Conservation (phyloP, 2,113 vertebrate species). For the Emydocephalus ijimae region DNA sequence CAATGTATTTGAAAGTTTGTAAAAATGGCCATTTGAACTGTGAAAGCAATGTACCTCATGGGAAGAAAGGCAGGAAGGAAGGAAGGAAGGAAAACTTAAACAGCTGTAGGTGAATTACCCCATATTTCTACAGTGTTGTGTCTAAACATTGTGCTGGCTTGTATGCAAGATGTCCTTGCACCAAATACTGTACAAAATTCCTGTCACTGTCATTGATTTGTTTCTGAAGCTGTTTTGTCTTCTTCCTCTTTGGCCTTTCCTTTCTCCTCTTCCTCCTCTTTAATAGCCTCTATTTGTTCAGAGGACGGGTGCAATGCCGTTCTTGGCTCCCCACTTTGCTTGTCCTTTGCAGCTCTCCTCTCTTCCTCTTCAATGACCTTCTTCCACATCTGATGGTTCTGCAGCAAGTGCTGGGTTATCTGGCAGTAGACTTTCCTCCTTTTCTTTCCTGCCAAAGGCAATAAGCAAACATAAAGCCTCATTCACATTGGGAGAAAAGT, state of each 20-base stretch:
- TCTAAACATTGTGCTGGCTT: slow-evolving; percentile 97
- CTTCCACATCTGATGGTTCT: slow-evolving; percentile 99
- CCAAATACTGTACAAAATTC: slow-evolving; percentile 64
- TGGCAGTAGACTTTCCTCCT: slow-evolving; percentile 91
- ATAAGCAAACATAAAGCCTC: not conserved
- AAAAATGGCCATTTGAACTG: slow-evolving; percentile 79
- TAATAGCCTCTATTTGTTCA: slow-evolving; percentile 88
- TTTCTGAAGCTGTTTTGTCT: slow-evolving; percentile 57
- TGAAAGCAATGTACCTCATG: slow-evolving; percentile 73
- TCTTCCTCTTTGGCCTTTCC: slow-evolving; percentile 67
- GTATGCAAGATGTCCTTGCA: slow-evolving; percentile 67
- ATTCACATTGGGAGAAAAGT: not conserved
- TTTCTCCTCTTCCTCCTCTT: slow-evolving; percentile 89
- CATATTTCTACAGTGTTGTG: slow-evolving; percentile 99
- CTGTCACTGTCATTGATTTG: slow-evolving; percentile 61
- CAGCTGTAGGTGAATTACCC: slow-evolving; percentile 81
- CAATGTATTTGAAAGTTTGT: slow-evolving; percentile 66
- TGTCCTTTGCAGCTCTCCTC: slow-evolving; percentile 59
- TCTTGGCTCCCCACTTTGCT: slow-evolving; percentile 61
- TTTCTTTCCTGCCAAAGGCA: slow-evolving; percentile 81
- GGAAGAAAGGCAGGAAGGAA: slow-evolving; percentile 38
- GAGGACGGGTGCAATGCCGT: slow-evolving; percentile 70
- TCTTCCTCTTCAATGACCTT: slow-evolving; percentile 88
- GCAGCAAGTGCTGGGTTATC: slow-evolving; percentile 91
- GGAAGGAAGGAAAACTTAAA: slow-evolving; percentile 60